A percentile compares a stretch with the other conserved stretches of the same genome.
Conservation (phyloP, 2,797 vertebrate genomes). For the Spinus pinus region DNA sequence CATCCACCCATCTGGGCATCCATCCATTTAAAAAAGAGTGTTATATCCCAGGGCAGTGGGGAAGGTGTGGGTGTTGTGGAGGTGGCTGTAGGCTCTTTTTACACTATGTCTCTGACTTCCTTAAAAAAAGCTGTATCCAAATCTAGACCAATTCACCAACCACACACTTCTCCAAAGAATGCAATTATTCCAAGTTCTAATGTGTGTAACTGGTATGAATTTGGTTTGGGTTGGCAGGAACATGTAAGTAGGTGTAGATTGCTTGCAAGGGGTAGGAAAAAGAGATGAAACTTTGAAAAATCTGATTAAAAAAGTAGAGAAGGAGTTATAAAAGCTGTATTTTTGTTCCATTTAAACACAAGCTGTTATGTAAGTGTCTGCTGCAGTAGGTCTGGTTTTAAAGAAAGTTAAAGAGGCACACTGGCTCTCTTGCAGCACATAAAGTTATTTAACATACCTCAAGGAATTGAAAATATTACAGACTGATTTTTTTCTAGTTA, state of each 20-base stretch:
- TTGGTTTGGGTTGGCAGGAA: background rate
- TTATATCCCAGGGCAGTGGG: background rate
- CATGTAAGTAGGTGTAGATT: background rate
- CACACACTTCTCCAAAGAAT: background rate
- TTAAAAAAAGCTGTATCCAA: background rate
- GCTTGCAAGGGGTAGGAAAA: background rate
- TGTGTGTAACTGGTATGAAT: background rate
- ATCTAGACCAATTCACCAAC: background rate
- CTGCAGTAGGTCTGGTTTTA: background rate
- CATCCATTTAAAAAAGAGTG: background rate
- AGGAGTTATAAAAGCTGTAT: background rate
- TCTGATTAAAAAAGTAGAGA: background rate
- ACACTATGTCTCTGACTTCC: background rate
- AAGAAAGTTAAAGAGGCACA: background rate
- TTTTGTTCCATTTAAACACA: conserved; percentile 1
- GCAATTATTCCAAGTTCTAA: background rate
- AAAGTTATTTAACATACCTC: background rate
- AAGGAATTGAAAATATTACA: background rate
- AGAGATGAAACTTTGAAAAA: background rate
- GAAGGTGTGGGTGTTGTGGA: background rate
- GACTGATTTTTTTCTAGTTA: background rate
- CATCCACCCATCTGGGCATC: background rate
- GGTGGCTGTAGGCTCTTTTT: background rate
- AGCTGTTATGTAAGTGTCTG: background rate
- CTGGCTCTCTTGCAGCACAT: background rate